These are phyloP conservation scores for Sipha maydis DNA, from an alignment of 2,888 invertebrate genomes.

Conservation along the genomic window DNA sequence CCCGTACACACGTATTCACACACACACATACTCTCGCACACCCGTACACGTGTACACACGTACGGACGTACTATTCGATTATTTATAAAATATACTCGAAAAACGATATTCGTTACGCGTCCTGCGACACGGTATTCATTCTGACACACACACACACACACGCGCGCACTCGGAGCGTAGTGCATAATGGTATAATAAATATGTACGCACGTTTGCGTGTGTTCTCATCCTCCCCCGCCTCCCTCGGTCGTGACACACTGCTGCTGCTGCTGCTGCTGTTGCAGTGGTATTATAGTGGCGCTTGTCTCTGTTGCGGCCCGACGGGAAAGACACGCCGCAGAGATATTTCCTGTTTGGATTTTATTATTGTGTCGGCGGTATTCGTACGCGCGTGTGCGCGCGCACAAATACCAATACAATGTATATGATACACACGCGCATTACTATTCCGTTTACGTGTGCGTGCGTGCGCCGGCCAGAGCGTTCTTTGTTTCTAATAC, in stretches of 20 bases:
- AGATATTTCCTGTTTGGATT: background rate
- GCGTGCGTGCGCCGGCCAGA: too few species aligned
- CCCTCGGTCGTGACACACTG: background rate
- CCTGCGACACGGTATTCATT: background rate
- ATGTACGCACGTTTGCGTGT: background rate
- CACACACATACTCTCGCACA: background rate
- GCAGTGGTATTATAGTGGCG: background rate
- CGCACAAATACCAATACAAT: background rate
- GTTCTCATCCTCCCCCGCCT: background rate
- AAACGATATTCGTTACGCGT: conserved; percentile 1
- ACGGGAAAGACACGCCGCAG: background rate
- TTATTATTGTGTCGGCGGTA: background rate
- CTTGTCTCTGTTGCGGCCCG: background rate
- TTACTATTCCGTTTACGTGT: background rate
- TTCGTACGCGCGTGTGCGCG: background rate
- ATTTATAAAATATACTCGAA: background rate
- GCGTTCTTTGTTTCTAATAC: background rate
- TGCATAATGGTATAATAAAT: background rate
- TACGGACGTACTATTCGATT: background rate
- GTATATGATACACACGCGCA: background rate
- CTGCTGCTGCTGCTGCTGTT: background rate
- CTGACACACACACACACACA: too few species aligned
- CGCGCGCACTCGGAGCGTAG: background rate
- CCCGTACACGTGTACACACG: too few species aligned
- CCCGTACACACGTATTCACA: too few species aligned